These are phyloP conservation scores for Acholoe squamosa DNA, from an alignment of 2,888 invertebrate genomes.

Conservation along the genomic window DNA sequence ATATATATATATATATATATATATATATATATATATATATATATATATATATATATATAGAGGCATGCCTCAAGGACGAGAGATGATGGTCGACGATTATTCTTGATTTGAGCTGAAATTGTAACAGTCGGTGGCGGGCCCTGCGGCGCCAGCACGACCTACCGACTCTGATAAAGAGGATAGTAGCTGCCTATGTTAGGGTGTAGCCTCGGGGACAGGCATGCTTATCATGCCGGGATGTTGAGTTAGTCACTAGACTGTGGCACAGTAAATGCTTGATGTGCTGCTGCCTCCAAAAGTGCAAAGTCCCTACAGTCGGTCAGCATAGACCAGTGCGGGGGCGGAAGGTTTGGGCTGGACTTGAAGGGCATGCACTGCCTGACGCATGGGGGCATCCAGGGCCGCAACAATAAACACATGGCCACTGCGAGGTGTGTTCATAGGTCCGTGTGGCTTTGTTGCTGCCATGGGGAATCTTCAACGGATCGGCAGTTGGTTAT, in stretches of 20 bases:
- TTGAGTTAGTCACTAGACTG: slow-evolving; percentile 18
- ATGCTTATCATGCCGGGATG: slow-evolving; percentile 20
- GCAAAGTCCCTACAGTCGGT: too few relatives aligned
- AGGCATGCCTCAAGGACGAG: background rate
- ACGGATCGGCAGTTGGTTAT: too few relatives aligned
- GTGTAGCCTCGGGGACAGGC: background rate
- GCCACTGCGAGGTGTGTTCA: background rate
- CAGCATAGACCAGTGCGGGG: too few relatives aligned
- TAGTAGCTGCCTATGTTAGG: background rate
- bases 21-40: too few relatives aligned
- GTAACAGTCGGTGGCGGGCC: background rate
- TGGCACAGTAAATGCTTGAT: background rate
- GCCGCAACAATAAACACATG: slow-evolving; percentile 21
- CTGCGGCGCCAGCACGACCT: background rate
- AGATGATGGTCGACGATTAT: background rate
- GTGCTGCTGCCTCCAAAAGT: too few relatives aligned
- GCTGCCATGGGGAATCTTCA: background rate
- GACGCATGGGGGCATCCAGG: background rate
- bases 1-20: too few relatives aligned
- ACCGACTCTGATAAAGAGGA: background rate
- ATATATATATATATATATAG: too few relatives aligned
- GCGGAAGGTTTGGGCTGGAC: too few relatives aligned
- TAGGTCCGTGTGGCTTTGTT: too few relatives aligned
- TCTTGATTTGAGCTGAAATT: slow-evolving; percentile 3
- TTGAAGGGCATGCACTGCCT: too few relatives aligned